These are phyloP conservation scores for Acromyrmex echinatior DNA, from an alignment of 1,140 invertebrate species.

Conservation along the genomic window DNA sequence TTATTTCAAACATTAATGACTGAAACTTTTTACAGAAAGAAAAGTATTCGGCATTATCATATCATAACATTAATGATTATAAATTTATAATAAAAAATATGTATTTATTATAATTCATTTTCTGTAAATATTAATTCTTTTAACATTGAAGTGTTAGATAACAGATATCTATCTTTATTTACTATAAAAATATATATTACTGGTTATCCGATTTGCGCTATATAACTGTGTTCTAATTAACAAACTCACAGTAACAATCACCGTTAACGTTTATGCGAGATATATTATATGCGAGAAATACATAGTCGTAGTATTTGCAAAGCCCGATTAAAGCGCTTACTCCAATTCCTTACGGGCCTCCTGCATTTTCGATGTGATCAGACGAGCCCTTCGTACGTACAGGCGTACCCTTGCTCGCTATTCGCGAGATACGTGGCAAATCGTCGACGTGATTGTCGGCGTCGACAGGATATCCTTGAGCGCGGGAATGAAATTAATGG, in stretches of 20 bases:
- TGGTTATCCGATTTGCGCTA: not conserved
- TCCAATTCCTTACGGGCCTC: constrained; percentile 53
- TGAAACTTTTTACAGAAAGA: not conserved
- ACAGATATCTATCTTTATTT: not conserved
- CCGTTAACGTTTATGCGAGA: not conserved
- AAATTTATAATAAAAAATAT: constrained; percentile 2
- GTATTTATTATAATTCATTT: constrained; percentile 5
- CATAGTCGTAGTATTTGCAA: not conserved
- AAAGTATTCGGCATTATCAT: not conserved
- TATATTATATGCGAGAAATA: not conserved
- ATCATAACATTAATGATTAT: not conserved
- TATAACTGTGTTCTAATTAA: not conserved
- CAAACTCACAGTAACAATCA: not conserved
- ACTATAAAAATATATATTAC: not conserved
- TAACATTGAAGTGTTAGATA: not conserved
- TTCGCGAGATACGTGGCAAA: constrained; percentile 71
- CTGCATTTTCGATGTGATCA: constrained; percentile 24
- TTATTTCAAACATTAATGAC: constrained; percentile 24
- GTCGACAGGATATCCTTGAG: constrained; percentile 76
- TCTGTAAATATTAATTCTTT: not conserved
- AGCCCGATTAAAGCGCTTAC: not conserved
- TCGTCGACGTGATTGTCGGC: constrained; percentile 75
- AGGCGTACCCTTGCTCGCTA: constrained; percentile 10
- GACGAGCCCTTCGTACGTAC: not conserved
- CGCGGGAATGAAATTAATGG: constrained; percentile 78